Evolutionary conservation across 2,797 vertebrate species (phyloP).

Genomic region (Poeciliopsis presidionis): DNA sequence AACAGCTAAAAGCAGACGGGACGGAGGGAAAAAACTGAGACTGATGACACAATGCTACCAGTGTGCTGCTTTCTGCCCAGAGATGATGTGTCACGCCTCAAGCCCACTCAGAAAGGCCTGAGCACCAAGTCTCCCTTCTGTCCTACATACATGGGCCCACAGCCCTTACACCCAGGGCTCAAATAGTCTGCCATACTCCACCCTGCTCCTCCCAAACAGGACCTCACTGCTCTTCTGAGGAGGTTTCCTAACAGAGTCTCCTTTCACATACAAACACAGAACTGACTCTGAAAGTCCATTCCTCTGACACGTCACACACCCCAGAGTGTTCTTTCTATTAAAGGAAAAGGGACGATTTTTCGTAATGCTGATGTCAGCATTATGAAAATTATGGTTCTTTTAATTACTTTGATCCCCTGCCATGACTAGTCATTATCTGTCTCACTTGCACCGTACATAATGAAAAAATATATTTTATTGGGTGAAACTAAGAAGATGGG

Average conservation of each 20-base stretch:
- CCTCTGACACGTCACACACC: neutral
- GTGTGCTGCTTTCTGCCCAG: constrained; percentile 72
- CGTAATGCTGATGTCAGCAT: neutral
- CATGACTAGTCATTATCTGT: neutral
- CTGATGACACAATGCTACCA: constrained; percentile 74
- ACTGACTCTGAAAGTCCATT: neutral
- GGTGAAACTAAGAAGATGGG: neutral
- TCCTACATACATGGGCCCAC: constrained; percentile 12
- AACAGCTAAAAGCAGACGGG: constrained; percentile 37
- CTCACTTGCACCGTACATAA: neutral
- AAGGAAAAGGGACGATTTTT: neutral
- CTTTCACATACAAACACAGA: constrained; percentile 13
- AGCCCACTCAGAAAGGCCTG: constrained; percentile 56
- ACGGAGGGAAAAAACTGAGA: constrained; percentile 51
- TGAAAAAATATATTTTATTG: neutral
- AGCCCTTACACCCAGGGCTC: constrained; percentile 13
- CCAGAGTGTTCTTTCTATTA: neutral
- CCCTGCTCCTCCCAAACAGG: neutral
- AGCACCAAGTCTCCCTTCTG: constrained; percentile 47
- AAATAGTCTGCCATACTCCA: constrained; percentile 8
- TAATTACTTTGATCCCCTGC: neutral
- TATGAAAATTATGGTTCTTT: neutral
- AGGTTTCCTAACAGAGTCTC: neutral
- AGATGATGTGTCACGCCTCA: constrained; percentile 79
- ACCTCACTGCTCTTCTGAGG: neutral